Base-by-base conservation (phyloP, 2,888 invertebrate species). In the Apomyelois bistriatella region DNA sequence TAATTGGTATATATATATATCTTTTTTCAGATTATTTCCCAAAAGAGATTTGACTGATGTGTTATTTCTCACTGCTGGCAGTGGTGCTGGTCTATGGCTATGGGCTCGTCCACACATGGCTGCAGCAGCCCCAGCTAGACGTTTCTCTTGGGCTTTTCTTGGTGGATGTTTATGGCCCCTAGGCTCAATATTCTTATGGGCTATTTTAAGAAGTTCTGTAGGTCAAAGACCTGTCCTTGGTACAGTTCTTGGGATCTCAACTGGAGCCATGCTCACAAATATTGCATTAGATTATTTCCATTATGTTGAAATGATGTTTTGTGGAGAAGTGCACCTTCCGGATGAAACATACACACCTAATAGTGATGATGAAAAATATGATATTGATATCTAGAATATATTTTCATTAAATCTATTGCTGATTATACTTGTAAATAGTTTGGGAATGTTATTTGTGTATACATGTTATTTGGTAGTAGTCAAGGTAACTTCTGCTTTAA, bases 161-260 rank as follows among this genome's bases (percentile, higher is more conserved):
- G 95, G 96, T 50, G 94, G 96, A 42, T 91, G 95, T 8, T 91
- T 98, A 16, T 95, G 98, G 91, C 96, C 96, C 60, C 93, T 98
- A 73, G 98, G 98, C 10, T 97, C 97, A 0, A 95, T 98, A 46
- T 92, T 98, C 54, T 86, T 95, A 58, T 97, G 97, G 96, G 98
- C 98, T 7, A 94, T 98, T 36, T 84, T 96, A 38, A 93, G 97
- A 72, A 95, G 95, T 62, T 90, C 95, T 36, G 87, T 97, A 43
- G 96, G 96, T 0, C 92, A 94, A 61, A 93, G 93, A 74, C 92
- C 94, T 40, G 77, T 92, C 4, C 66, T 95, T 17, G 93, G 94
- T 61, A 93, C 94, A 30, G 64, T 93, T 35, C 89, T 94, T 60
- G 96, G 96, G 30, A 73, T 96, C n/a, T 89, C 93, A 17, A 93